Evolutionary conservation across 2,888 invertebrate species (phyloP), one percentile per base, ranked within the genome.

Genomic region (Eristalis tenax): DNA sequence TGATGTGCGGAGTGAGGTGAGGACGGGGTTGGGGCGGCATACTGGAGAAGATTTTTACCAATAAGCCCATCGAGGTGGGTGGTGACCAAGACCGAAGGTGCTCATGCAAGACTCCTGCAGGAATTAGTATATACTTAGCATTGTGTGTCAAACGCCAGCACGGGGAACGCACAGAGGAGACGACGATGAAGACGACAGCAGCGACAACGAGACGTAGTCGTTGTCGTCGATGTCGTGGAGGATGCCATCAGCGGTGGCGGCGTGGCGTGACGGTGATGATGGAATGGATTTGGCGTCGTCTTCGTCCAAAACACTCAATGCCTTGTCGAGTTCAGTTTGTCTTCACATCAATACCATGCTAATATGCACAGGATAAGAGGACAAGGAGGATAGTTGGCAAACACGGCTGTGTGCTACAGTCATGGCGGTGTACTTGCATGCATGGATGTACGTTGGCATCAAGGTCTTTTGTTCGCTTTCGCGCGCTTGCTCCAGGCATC

Each of bases 301-400:
- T 61, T 83, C 69, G 61, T 73, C 76, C 69, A 68, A 81, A 68
- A 81, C 84, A 81, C 84, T 85, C 85, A 77, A 81, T 74, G 77
- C 77, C 80, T 85, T 81, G 82, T 85, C 73, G 85, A 82, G 77
- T 82, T 77, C 65, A 82, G 80, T 85, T 85, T 83, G 86, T 79
- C 83, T 75, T 83, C 86, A 83, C 83, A 83, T 86, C 86, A 86
- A 78, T 83, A 70, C 81, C 63, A 35, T 32, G 74, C 83, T 82
- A 83, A 79, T 83, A 86, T 71, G 85, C 76, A 77, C 80, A 76
- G 80, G 80, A 84, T 82, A 86, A 77, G 77, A 78, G 18, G 71
- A 69, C 76, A 71, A 77, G 57, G 57, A 77, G 76, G 18, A 73
- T 78, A 78, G 69, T 66, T 70, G 74, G 74, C 70, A 83, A 82